Base-by-base conservation (phyloP, 1,140 invertebrate genomes). In the Venustaconcha ellipsiformis region DNA sequence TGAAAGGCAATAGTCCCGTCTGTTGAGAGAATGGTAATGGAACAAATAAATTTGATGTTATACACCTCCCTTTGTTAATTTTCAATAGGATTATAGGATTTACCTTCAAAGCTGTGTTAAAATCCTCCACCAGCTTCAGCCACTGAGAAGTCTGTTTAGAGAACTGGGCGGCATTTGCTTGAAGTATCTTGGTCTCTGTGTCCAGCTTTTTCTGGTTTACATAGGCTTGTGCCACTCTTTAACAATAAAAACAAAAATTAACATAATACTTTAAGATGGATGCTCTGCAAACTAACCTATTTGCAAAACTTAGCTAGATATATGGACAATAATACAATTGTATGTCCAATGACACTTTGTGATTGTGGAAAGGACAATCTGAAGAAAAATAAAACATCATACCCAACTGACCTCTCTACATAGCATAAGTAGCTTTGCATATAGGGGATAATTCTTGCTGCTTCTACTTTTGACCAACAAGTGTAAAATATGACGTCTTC, bases 161-260 rank as follows among this genome's bases (percentile, higher is more conserved):
- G 91, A 99, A 99, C 86, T 96, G 96, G 23, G 94, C 94, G 18
- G 97, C 96, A 89, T 96, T 98, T 76, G 94, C 93, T 85, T 99
- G 97, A n/a, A 99, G 91, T 79, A 97, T 94, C 90, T 99, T 99
- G 3, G 97, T 97, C 92, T 99, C 98, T 3, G 96, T 94, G 91
- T 99, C 97, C 55, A 99, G 91, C 87, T 96, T 94, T 87, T 99
- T 99, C 89, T 99, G 97, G 91, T 99, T 99, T 59, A 99, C 92
- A 90, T 99, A 99, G 8, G 98, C 97, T 91, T 99, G 96, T 6
- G 97, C 96, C 37, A 99, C 97, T 57, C 93, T 93, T 48, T 93
- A 95, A 89, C 82, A 89, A 48, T 8, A 48, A 6, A 48, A 48
- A 6, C 6, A 30, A 30, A 30, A 30, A 30, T 30, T 2, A 30